These are phyloP conservation scores for Drosophila mojavensis DNA, from an alignment of 1,140 invertebrate species.

Conservation along the genomic window DNA sequence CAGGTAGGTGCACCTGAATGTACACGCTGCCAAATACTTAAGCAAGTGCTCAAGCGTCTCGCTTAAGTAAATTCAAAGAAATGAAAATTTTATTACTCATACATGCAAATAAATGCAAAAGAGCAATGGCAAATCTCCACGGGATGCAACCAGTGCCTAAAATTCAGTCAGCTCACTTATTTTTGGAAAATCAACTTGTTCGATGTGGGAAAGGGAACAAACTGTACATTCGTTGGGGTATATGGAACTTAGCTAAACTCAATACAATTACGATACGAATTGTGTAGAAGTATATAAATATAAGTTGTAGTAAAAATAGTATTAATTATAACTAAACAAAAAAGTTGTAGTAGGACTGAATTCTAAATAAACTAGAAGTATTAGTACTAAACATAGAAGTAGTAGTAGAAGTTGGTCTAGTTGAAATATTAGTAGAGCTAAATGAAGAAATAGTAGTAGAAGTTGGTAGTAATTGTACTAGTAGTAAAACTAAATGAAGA, in stretches of 20 bases:
- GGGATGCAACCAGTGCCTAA: neutral
- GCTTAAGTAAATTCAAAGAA: conserved; percentile 6
- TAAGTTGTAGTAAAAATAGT: too few relatives aligned
- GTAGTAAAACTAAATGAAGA: neutral
- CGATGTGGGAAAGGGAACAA: neutral
- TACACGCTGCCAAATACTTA: conserved; percentile 19
- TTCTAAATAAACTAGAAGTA: too few relatives aligned
- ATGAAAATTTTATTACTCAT: conserved; percentile 17
- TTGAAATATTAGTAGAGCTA: neutral
- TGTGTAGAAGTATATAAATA: too few relatives aligned
- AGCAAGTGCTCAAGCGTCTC: conserved; percentile 1
- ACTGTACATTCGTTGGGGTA: too few relatives aligned
- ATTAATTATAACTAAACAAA: too few relatives aligned
- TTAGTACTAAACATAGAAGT: neutral
- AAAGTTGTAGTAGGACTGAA: too few relatives aligned
- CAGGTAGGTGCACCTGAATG: conserved; percentile 73
- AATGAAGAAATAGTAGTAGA: neutral
- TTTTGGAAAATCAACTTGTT: neutral
- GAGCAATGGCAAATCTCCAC: neutral
- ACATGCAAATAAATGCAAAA: conserved; percentile 4
- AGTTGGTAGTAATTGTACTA: neutral
- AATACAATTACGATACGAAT: too few relatives aligned
- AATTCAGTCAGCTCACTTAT: conserved; percentile 1
- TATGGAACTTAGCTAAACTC: neutral
- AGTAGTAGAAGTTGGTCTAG: neutral